Percentiles rank a stretch among this genome's conserved stretches.
These are phyloP conservation scores for Rallus limicola DNA, from an alignment of 2,113 vertebrate genomes.

Conservation along the genomic window DNA sequence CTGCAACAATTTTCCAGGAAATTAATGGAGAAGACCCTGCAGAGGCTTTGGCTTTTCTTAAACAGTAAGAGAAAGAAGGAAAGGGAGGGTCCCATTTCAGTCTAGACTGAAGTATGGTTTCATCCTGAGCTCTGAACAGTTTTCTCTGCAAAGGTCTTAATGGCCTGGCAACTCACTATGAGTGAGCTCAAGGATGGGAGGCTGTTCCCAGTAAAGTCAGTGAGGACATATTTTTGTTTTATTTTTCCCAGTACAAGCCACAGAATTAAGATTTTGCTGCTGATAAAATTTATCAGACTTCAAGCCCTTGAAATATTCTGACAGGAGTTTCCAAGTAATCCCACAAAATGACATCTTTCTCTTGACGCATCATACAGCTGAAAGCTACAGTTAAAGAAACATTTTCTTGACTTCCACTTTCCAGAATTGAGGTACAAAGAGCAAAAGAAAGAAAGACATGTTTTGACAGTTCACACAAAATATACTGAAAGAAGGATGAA, in stretches of 20 bases:
- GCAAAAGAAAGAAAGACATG: fast-evolving
- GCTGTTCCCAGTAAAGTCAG: background rate
- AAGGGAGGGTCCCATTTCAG: background rate
- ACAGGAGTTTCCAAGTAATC: background rate
- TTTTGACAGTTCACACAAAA: fast-evolving
- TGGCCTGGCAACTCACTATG: background rate
- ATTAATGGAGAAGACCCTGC: background rate
- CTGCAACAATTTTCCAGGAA: background rate
- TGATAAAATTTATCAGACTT: background rate
- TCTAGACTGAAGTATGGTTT: background rate
- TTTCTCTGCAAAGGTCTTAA: background rate
- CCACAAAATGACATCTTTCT: background rate
- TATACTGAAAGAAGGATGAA: background rate
- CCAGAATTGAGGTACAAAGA: background rate
- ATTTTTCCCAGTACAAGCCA: background rate
- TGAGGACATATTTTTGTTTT: background rate
- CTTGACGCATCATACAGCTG: background rate
- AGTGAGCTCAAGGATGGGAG: background rate
- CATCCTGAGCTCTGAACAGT: background rate
- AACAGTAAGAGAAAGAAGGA: background rate
- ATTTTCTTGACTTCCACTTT: background rate
- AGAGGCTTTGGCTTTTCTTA: background rate
- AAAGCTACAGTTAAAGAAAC: background rate
- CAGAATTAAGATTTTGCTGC: background rate
- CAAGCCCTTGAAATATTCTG: background rate